These are phyloP conservation scores for Ostrea denselamellosa DNA, from an alignment of 1,140 invertebrate species.

Conservation along the genomic window DNA sequence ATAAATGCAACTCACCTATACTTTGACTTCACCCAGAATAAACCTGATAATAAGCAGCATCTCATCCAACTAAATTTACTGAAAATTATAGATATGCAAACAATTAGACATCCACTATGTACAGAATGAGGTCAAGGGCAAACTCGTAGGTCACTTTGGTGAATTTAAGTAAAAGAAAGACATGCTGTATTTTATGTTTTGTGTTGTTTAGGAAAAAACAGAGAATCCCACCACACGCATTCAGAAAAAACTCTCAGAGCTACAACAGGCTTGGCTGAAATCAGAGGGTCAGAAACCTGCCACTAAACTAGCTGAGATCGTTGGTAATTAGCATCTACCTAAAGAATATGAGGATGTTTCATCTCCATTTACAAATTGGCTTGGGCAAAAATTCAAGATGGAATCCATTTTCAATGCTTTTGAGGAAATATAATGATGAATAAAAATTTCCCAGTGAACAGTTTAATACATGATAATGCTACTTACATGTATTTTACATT, in stretches of 20 bases:
- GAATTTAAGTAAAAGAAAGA: neutral
- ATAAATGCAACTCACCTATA: no score
- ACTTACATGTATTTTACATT: neutral
- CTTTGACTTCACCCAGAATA: no score
- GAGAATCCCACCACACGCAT: constrained; percentile 43
- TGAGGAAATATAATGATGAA: no score
- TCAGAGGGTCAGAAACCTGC: constrained; percentile 45
- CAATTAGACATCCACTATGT: no score
- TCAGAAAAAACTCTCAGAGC: constrained; percentile 43
- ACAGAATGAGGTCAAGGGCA: no score
- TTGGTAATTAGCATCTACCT: constrained; percentile 51
- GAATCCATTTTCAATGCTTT: no score
- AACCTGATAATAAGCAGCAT: no score
- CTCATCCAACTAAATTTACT: no score
- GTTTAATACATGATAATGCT: no score
- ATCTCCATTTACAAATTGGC: neutral
- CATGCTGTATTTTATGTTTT: neutral
- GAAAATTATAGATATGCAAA: no score
- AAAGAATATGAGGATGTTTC: neutral
- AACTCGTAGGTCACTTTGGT: neutral
- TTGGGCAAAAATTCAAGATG: no score
- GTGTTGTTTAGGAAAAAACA: constrained; percentile 44
- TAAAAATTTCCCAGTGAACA: no score
- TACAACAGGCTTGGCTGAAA: constrained; percentile 46
- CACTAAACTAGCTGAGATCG: constrained; percentile 52